These are phyloP conservation scores for Spea bombifrons DNA, from an alignment of 2,113 vertebrate species.

Conservation along the genomic window DNA sequence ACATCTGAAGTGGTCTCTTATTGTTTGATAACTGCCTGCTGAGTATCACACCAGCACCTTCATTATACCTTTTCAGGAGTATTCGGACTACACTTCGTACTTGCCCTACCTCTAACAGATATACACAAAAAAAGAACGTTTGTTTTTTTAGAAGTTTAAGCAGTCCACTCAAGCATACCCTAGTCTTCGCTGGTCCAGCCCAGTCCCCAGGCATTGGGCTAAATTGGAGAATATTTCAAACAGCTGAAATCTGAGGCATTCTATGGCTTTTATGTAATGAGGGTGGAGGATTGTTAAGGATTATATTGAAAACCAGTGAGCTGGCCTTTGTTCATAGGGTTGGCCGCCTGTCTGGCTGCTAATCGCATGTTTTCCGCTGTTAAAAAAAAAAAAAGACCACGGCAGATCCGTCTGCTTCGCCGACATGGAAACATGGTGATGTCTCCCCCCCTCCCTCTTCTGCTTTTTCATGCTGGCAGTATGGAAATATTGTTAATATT, in stretches of 20 bases:
- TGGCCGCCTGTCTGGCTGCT: slow-evolving; percentile 66
- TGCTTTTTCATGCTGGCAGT: slow-evolving; percentile 46
- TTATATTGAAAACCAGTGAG: slow-evolving; percentile 33
- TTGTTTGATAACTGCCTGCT: too few species aligned
- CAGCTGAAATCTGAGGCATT: slow-evolving; percentile 18
- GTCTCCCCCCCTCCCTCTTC: slow-evolving; percentile 59
- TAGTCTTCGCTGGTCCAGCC: not conserved
- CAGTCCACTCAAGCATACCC: not conserved
- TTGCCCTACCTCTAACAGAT: too few species aligned
- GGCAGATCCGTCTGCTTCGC: slow-evolving; percentile 63
- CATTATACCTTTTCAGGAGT: too few species aligned
- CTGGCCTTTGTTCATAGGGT: slow-evolving; percentile 57
- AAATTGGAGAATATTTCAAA: slow-evolving; percentile 3
- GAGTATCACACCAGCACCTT: too few species aligned
- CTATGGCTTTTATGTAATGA: slow-evolving; percentile 26
- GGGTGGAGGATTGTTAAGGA: slow-evolving; percentile 32
- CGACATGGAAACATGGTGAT: slow-evolving; percentile 76
- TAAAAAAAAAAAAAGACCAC: slow-evolving; percentile 65
- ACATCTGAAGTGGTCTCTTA: too few species aligned
- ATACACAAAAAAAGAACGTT: too few species aligned
- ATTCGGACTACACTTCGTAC: too few species aligned
- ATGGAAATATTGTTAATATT: slow-evolving; percentile 6
- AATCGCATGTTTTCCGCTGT: slow-evolving; percentile 68
- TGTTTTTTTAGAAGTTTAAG: not conserved
- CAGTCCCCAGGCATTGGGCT: slow-evolving; percentile 31